These are phyloP conservation scores for Stichopus horrens DNA, from an alignment of 53 echinoderm and acorn worm genomes.

Conservation along the genomic window DNA sequence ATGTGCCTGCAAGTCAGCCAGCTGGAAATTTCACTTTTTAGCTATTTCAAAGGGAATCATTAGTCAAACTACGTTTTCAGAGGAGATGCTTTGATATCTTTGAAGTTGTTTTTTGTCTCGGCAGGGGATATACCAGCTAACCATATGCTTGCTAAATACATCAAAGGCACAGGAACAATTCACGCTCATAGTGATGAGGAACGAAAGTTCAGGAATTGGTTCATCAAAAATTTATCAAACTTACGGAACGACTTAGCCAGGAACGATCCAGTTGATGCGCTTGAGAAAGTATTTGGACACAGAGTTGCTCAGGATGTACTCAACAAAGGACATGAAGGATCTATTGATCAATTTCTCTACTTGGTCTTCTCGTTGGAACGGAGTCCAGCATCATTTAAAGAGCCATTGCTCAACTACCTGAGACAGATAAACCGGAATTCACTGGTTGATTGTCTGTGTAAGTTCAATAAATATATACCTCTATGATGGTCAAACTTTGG, in stretches of 20 bases:
- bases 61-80: no score
- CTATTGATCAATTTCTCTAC: slow-evolving; percentile 2
- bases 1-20: no score
- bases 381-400: background rate
- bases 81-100: background rate
- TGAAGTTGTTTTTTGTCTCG: background rate
- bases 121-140: slow-evolving; percentile 19
- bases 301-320: background rate
- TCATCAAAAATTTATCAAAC: background rate
- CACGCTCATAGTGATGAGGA: slow-evolving; percentile 20
- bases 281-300: background rate
- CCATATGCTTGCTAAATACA: background rate
- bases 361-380: slow-evolving; percentile 5
- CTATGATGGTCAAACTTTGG: no score
- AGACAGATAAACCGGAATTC: background rate
- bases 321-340: slow-evolving; percentile 5
- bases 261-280: background rate
- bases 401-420: background rate
- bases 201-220: slow-evolving; percentile 8
- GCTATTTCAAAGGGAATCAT: no score
- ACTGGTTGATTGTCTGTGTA: background rate
- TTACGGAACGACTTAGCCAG: background rate
- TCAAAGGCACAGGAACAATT: slow-evolving; percentile 19
- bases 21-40: no score
- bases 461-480: background rate